Conservation (phyloP, 2,797 vertebrate species). For the Propithecus perrieri region DNA sequence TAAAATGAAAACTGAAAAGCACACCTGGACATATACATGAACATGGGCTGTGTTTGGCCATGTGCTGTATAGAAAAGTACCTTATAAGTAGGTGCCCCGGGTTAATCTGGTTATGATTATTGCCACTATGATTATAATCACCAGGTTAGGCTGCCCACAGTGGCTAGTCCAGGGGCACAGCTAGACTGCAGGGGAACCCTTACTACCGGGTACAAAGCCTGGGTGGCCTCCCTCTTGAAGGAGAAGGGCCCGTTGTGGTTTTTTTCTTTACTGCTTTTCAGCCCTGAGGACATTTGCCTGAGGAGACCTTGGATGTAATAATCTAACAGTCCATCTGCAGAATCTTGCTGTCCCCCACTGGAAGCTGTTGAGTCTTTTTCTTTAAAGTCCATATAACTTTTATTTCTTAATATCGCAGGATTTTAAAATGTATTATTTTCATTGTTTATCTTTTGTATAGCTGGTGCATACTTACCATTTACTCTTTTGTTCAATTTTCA, state of each 20-base stretch:
- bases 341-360: not conserved
- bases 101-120: not conserved
- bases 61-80: not conserved
- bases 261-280: not conserved
- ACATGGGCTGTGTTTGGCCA: not conserved
- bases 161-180: not conserved
- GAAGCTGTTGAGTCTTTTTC: not conserved
- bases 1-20: constrained; percentile 57
- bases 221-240: not conserved
- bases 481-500: not conserved
- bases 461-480: not conserved
- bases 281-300: not conserved
- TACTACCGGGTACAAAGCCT: not conserved
- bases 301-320: not conserved
- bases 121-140: not conserved
- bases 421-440: not conserved
- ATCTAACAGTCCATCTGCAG: not conserved
- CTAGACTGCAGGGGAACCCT: not conserved
- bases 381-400: not conserved
- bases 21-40: not conserved
- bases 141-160: not conserved
- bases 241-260: not conserved
- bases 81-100: not conserved
- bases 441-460: not conserved
- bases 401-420: not conserved